Evolutionary conservation across 2,888 invertebrate genomes (phyloP), one percentile per base, ranked within the genome.

Genomic region (Heliconius erato): DNA sequence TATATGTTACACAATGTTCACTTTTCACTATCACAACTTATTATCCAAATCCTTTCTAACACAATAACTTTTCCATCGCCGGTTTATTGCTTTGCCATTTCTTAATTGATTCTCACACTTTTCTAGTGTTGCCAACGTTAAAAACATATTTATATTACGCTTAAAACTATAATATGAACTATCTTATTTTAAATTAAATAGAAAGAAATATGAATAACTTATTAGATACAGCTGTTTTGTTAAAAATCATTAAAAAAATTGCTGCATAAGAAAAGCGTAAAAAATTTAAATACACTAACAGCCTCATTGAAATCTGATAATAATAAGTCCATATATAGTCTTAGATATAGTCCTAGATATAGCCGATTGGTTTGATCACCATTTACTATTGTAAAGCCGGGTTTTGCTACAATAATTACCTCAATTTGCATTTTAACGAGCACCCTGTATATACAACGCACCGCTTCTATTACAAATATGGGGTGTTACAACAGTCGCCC

Each of bases 381-480:
- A 81, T 59, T 28, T 69, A 63, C 44, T 19, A 59, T 26, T 68
- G 67, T 54, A 65, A 40, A 28, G 63, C 23, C 40, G 63, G 35
- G 59, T 44, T 68, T 71, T 40, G 28, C 71, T 28, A 71, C 65
- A 81, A 44, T 71, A 81, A 81, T 78, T 59, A 69, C 77, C 49
- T 63, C 26, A 81, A 81, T 81, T 81, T 81, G 69, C 81, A 81
- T 77, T 78, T 81, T 81, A 81, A 81, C 71, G 69, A 81, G 69
- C 16, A 9, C 32, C 44, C 5, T 77, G 63, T 78, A 32, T 65
- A 71, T 44, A 54, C 74, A 32, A 40, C 23, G 69, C 16, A 79
- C 79, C 68, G 28, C 44, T 40, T 71, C 35, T 76, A 76, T 35
- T 12, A 54, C 76, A 63, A 63, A 76, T 76, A 59, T 35, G 14